Percentiles rank a stretch among this genome's conserved stretches.
These are phyloP conservation scores for Gymnorhina tibicen DNA, from an alignment of 2,113 vertebrate genomes.

Conservation along the genomic window DNA sequence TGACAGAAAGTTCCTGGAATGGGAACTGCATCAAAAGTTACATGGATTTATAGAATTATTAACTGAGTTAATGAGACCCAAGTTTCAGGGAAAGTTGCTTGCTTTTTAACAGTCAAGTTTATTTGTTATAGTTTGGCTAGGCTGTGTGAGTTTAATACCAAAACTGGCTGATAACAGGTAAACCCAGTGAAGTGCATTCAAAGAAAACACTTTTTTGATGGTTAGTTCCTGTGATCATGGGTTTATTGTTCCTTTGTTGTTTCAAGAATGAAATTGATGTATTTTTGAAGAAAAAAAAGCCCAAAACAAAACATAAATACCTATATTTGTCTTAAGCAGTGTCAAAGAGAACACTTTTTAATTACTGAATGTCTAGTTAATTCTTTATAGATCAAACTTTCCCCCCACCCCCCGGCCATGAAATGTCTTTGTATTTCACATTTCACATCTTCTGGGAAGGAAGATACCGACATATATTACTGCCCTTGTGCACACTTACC, in stretches of 20 bases:
- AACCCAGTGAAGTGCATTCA: background rate
- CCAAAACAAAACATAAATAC: background rate
- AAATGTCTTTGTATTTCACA: background rate
- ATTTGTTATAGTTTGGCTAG: background rate
- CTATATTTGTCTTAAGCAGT: background rate
- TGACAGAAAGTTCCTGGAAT: background rate
- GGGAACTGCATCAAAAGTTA: background rate
- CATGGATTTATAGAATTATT: background rate
- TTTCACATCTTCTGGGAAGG: background rate
- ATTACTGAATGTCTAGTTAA: background rate
- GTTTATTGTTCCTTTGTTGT: background rate
- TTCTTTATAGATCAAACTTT: background rate
- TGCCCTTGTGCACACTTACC: background rate
- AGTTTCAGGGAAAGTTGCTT: background rate
- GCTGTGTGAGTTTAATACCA: background rate
- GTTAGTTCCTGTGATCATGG: background rate
- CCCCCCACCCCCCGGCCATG: fast-evolving
- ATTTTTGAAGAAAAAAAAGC: background rate
- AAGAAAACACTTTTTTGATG: background rate
- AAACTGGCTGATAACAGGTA: background rate
- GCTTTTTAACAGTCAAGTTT: background rate
- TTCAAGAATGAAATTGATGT: background rate
- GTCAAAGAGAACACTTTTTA: background rate
- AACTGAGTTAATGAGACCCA: background rate
- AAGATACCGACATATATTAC: background rate